A percentile compares a stretch with the other conserved stretches of the same genome.
phyloP scores from a whole-genome alignment of 1,140 invertebrate species.

The Carcinoscorpius rotundicauda region DNA sequence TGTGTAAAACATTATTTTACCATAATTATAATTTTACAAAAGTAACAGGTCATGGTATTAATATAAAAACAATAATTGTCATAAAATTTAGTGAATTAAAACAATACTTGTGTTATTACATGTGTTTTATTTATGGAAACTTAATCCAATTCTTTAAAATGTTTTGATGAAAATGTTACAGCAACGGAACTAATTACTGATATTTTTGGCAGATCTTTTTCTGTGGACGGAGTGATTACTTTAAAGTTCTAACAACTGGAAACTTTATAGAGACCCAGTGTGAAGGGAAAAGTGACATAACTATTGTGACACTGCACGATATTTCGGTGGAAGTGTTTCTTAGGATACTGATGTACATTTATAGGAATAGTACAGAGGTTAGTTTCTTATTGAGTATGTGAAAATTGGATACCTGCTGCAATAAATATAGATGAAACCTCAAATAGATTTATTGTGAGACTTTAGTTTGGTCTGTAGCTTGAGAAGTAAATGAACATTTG shows the following conservation, averaged over 20 bases:
- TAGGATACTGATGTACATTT: slow-evolving; percentile 38
- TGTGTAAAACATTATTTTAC: too few relatives aligned
- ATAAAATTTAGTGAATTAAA: too few relatives aligned
- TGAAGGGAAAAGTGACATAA: slow-evolving; percentile 20
- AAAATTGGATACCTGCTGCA: too few relatives aligned
- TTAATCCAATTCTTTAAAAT: too few relatives aligned
- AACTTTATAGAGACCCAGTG: slow-evolving; percentile 36
- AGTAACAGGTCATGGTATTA: too few relatives aligned
- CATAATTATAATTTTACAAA: too few relatives aligned
- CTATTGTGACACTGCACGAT: slow-evolving; percentile 32
- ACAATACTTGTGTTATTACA: too few relatives aligned
- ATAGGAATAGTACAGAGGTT: slow-evolving; percentile 38
- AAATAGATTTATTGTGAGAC: background rate
- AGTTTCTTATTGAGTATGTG: slow-evolving; percentile 8
- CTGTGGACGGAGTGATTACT: slow-evolving; percentile 41
- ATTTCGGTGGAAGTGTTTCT: slow-evolving; percentile 34
- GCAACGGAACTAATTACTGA: too few relatives aligned
- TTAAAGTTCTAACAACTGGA: slow-evolving; percentile 37
- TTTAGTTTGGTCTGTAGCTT: slow-evolving; percentile 10
- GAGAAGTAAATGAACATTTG: background rate
- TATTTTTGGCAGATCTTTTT: slow-evolving; percentile 32
- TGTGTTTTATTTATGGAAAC: too few relatives aligned
- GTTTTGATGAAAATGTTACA: too few relatives aligned
- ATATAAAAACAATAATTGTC: too few relatives aligned
- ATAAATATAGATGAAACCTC: too few relatives aligned